These are phyloP conservation scores for Acanthurus lineatus DNA, from an alignment of 2,797 vertebrate species.

Conservation along the genomic window DNA sequence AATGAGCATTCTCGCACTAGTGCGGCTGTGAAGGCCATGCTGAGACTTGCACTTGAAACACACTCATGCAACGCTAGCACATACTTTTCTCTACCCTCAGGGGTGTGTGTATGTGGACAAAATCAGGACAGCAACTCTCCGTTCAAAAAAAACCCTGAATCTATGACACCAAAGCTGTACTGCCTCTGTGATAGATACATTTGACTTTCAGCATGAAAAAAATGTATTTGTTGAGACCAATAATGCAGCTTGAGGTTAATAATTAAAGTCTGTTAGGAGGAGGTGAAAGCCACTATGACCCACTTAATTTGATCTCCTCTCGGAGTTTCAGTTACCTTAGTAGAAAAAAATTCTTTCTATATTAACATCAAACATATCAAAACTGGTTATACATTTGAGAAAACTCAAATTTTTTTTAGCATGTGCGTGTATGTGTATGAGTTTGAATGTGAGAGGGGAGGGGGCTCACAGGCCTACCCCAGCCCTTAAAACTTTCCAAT, in stretches of 20 bases:
- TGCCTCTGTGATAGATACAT: neutral
- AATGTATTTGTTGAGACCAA: neutral
- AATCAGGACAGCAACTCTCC: slow-evolving; percentile 62
- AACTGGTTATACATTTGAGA: neutral
- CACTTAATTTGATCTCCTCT: neutral
- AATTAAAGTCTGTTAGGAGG: neutral
- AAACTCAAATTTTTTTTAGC: neutral
- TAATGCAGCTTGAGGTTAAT: neutral
- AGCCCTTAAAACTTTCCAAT: slow-evolving; percentile 20
- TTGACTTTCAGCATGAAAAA: neutral
- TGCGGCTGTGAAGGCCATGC: slow-evolving; percentile 80
- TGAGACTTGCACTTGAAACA: slow-evolving; percentile 85
- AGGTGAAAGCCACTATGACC: neutral
- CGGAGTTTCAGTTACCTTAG: neutral
- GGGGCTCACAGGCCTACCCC: slow-evolving; percentile 64
- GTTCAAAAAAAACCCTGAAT: slow-evolving; percentile 3
- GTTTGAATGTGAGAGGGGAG: slow-evolving; percentile 39
- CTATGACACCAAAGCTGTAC: neutral
- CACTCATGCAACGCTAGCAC: slow-evolving; percentile 78
- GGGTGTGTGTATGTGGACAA: slow-evolving; percentile 65
- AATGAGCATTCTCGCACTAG: slow-evolving; percentile 64
- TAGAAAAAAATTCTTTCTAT: neutral
- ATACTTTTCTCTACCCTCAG: slow-evolving; percentile 82
- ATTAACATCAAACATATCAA: neutral
- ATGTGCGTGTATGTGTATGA: neutral